Base-by-base conservation (phyloP, 1,140 invertebrate genomes). In the Parasteatoda tepidariorum region DNA sequence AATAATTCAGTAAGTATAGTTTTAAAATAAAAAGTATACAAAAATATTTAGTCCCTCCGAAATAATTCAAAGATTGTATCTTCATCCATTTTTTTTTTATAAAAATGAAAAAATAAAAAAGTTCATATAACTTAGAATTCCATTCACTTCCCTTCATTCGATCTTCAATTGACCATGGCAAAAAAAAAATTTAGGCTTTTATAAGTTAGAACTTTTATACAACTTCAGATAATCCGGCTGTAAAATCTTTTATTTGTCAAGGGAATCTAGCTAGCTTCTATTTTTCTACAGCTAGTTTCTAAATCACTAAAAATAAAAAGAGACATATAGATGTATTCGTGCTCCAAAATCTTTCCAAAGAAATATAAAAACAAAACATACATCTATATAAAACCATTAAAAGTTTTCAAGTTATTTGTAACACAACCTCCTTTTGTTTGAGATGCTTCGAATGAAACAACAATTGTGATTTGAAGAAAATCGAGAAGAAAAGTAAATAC, bases 391-490 rank as follows among this genome's bases (percentile, higher is more conserved):
- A 62, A 68, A 57, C 76, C 76, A 79, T 79, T 79, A 79, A 79
- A 79, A 79, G 76, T 79, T 79, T 67, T 18, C 76, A 48, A 79
- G 30, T 79, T 79, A 67, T 79, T 79, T 79, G 76, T 68, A 67
- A 68, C 61, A 68, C 41, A 34, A 59, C n/a, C 62, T 68, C 54
- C 18, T 22, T 24, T 48, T 54, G 28, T 61, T 24, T 61, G 54
- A 64, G 31, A 67, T 38, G 48, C 62, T 48, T 18, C 18, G 57
- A 82, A 70, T 48, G 26, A 34, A 71, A 82, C 78, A 82, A 82
- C 78, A 82, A 70, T 82, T 48, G 78, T 71, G 78, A 82, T 82
- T 82, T 82, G 38, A 82, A 82, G 67, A 82, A 70, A 82, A 82
- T 70, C 38, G 34, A 34, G 34, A 22, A 3, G 22, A 59, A 74